phyloP scores from a whole-genome alignment of 1,140 invertebrate genomes.

The Bombus haemorrhoidalis region DNA sequence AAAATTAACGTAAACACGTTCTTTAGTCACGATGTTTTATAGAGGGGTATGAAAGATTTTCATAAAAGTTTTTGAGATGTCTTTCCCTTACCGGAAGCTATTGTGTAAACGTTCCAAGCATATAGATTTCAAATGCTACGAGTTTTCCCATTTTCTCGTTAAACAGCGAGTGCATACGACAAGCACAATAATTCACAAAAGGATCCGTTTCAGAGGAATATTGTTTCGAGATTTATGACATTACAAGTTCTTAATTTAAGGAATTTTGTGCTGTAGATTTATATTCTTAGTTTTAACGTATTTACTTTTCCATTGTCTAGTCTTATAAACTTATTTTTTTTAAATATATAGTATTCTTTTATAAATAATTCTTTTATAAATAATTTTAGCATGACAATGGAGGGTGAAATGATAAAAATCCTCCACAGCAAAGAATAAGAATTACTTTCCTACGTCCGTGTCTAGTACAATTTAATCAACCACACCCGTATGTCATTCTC shows the following conservation, averaged over 20 bases:
- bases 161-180: background rate
- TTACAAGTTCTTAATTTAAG: background rate
- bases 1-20: background rate
- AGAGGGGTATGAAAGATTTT: background rate
- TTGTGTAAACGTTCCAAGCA: too few species aligned
- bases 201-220: background rate
- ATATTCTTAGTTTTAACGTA: background rate
- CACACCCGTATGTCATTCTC: background rate
- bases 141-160: background rate
- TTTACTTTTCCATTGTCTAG: background rate
- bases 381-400: background rate
- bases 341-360: too few species aligned
- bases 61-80: background rate
- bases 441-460: background rate
- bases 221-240: background rate
- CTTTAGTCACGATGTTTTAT: background rate
- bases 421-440: background rate
- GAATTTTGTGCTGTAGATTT: too few species aligned
- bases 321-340: too few species aligned
- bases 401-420: background rate
- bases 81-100: too few species aligned
- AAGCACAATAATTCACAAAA: background rate
- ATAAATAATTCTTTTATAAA: background rate
- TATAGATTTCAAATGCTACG: background rate
- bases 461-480: background rate